A percentile compares a stretch with the other conserved stretches of the same genome.
These are phyloP conservation scores for Cyprinus carpio DNA, from an alignment of 2,113 vertebrate species.

Conservation along the genomic window DNA sequence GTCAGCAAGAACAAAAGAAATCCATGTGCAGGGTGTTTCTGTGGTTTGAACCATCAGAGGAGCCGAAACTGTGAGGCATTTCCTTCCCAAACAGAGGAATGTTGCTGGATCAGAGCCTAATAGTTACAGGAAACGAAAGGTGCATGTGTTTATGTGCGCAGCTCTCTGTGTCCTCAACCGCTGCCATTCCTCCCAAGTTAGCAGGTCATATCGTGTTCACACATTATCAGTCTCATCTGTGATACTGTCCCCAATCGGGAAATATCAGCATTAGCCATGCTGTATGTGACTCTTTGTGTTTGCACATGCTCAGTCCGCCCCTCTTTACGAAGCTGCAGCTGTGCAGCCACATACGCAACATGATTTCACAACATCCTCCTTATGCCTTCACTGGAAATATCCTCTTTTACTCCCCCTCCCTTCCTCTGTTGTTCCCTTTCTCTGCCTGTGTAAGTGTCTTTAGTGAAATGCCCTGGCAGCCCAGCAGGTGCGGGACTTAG, in stretches of 20 bases:
- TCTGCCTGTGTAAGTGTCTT: conserved; percentile 53
- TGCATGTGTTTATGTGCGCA: conserved; percentile 40
- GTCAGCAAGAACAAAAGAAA: conserved; percentile 38
- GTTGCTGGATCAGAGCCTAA: conserved; percentile 37
- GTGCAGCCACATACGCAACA: conserved; percentile 71
- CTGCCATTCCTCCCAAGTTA: conserved; percentile 1
- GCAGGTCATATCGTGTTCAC: conserved; percentile 21
- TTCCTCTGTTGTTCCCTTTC: conserved; percentile 1
- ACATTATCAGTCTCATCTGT: background rate
- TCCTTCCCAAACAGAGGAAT: conserved; percentile 18
- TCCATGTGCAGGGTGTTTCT: conserved; percentile 35
- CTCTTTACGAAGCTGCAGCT: conserved; percentile 66
- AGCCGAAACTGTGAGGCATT: conserved; percentile 32
- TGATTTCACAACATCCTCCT: conserved; percentile 76
- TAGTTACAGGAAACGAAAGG: conserved; percentile 40
- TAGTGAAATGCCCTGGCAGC: conserved; percentile 60
- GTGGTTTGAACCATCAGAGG: conserved; percentile 23
- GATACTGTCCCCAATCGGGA: background rate
- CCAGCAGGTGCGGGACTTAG: conserved; percentile 73
- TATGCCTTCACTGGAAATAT: conserved; percentile 71
- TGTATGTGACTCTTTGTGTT: conserved; percentile 44
- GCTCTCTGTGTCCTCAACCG: background rate
- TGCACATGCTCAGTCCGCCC: conserved; percentile 46
- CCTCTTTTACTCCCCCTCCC: conserved; percentile 58
- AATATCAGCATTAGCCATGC: background rate